These are phyloP conservation scores for Rousettus madagascariensis DNA, from an alignment of 2,797 vertebrate genomes.

Conservation along the genomic window DNA sequence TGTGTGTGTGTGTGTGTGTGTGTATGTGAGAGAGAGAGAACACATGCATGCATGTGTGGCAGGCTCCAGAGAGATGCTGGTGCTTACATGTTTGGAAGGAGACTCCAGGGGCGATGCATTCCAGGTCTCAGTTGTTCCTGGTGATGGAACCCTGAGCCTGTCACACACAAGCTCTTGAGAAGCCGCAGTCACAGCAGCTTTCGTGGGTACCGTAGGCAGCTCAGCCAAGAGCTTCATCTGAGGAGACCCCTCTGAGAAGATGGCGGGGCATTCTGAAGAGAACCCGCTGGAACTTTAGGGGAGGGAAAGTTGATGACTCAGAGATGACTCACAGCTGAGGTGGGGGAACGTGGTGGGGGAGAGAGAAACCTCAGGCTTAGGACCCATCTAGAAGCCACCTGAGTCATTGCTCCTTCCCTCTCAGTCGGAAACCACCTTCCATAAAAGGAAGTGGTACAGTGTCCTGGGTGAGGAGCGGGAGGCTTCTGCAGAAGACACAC, in stretches of 20 bases:
- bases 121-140: neutral
- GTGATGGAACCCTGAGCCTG: neutral
- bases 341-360: accelerated
- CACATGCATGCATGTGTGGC: neutral
- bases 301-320: neutral
- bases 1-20: neutral
- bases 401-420: neutral
- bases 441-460: neutral
- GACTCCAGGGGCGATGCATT: neutral
- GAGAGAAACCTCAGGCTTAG: neutral
- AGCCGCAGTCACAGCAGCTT: neutral
- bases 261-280: neutral
- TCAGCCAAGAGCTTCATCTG: neutral
- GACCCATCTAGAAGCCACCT: neutral
- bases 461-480: neutral
- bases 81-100: neutral
- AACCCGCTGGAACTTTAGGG: neutral
- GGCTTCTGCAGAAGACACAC: neutral
- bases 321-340: neutral
- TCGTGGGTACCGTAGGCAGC: neutral
- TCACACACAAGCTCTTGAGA: neutral
- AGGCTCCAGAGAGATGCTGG: neutral
- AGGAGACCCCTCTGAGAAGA: neutral
- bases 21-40: too few species aligned
- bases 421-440: neutral